Evolutionary conservation across 2,797 vertebrate species (phyloP), one percentile per base, ranked within the genome.

Genomic region (Benthosema pterotum): DNA sequence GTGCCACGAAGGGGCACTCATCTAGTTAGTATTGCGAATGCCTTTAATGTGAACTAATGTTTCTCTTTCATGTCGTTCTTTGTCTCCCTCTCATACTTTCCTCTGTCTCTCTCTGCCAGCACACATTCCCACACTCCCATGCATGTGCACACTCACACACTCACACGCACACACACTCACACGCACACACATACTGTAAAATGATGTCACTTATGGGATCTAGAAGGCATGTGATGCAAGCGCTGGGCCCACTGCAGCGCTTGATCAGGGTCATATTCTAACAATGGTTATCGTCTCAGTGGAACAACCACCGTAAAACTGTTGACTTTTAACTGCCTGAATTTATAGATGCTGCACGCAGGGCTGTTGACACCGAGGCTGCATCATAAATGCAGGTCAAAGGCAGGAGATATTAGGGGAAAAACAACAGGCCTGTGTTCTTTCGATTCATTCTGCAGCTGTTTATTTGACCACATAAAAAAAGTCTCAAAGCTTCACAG

Each of bases 271-370:
- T 80, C 56, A 70, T 49, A 71, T 57, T 65, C 6, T 72, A 74
- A 72, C 64, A 69, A 15, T 5, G 49, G 62, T 71, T 79, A 71
- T 82, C 63, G 58, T 62, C 32, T 61, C 56, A 46, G 59, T 22
- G 57, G 60, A 77, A 80, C 61, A 82, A 76, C 62, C 61, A 67
- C 54, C 69, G n/a, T 79, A 71, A 83, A 75, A 16, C 3, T 45
- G 43, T 82, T 68, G 55, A 71, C 64, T 60, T 60, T 63, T 56
- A 43, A 3, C 45, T 51, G 3, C 32, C 13, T 42, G 22, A 14
- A 46, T 78, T 82, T 71, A 78, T 64, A 15, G 45, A 32, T 38
- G 49, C 63, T 42, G 32, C 32, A 6, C 5, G 17, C 58, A 72
- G 55, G 51, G 62, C 55, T 64, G 28, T 47, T 52, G 25, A 56